Conservation (phyloP, 2,797 vertebrate genomes). For the Rhinophrynus dorsalis region DNA sequence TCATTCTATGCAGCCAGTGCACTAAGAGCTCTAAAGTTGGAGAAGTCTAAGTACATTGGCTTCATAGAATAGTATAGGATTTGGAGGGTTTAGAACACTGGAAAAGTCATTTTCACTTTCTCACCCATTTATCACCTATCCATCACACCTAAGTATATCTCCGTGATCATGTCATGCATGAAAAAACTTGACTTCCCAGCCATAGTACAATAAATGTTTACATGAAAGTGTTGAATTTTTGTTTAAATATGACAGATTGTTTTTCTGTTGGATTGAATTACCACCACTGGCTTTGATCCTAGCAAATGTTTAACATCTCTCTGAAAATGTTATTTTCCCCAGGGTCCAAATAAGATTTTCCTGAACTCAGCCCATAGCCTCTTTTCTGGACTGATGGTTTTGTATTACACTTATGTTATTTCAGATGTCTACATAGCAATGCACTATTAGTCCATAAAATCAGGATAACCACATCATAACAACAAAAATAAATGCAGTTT, state of each 20-base stretch:
- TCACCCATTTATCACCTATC: too few relatives aligned
- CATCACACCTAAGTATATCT: too few relatives aligned
- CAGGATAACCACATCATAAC: conserved; percentile 14
- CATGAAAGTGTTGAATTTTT: too few relatives aligned
- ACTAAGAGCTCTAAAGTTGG: too few relatives aligned
- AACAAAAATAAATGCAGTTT: conserved; percentile 6
- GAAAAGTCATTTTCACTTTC: too few relatives aligned
- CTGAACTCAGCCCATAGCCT: conserved; percentile 5
- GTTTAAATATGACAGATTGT: not conserved
- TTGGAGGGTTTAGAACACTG: too few relatives aligned
- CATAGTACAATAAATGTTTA: too few relatives aligned
- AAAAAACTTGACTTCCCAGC: too few relatives aligned
- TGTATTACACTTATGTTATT: conserved; percentile 28
- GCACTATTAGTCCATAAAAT: not conserved
- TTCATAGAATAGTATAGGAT: too few relatives aligned
- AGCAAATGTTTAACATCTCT: not conserved
- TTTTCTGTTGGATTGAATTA: not conserved
- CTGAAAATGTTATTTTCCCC: conserved; percentile 16
- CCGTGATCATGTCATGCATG: too few relatives aligned
- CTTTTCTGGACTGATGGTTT: conserved; percentile 2
- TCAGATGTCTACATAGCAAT: conserved; percentile 23
- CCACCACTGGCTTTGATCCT: not conserved
- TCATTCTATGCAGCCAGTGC: too few relatives aligned
- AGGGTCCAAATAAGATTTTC: conserved; percentile 14
- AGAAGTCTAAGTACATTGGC: too few relatives aligned